Base-by-base conservation (phyloP, 1,140 invertebrate species). In the Maconellicoccus hirsutus region DNA sequence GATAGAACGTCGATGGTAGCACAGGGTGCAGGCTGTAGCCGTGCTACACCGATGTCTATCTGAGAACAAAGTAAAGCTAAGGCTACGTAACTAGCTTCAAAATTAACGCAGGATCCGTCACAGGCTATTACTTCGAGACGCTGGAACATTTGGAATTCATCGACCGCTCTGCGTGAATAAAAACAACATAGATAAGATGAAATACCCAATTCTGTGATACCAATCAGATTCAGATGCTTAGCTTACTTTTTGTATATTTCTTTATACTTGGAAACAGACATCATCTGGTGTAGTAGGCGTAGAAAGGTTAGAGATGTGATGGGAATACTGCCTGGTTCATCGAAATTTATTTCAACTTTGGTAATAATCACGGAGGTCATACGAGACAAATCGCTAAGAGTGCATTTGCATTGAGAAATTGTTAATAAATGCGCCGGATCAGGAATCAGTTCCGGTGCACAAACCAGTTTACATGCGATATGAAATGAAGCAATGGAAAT, bases 321-420 rank as follows among this genome's bases (percentile, higher is more conserved):
- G 1, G 81, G 85, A 73, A 81, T 66, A 66, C 19, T 66, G 7
- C 25, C 61, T 66, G 3, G 80, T 72, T 80, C 79, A 23, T 81
- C 80, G 21, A 83, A 82, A 73, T 83, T 82, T 73, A 85, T 83
- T 74, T 85, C 85, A 75, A 90, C 81, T 78, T 90, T 90, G 78
- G 85, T 84, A 26, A 78, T 79, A 74, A 91, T 85, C 59, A 89
- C 84, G 39, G 82, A 83, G 38, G 88, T 86, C 88, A 90, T 91
- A 71, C 89, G 85, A 26, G 82, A 80, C 71, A 90, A 82, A 80
- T 90, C 89, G 74, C 87, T 85, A 52, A 83, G 82, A 52, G 87
- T 89, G 79, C 89, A 91, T 77, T 88, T 87, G 76, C 86, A 88
- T 78, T 90, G 84, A 0, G 83, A 85, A 71, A 86, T 84, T 7